phyloP scores from a whole-genome alignment of 2,888 invertebrate genomes.

The Conchocele bisecta region DNA sequence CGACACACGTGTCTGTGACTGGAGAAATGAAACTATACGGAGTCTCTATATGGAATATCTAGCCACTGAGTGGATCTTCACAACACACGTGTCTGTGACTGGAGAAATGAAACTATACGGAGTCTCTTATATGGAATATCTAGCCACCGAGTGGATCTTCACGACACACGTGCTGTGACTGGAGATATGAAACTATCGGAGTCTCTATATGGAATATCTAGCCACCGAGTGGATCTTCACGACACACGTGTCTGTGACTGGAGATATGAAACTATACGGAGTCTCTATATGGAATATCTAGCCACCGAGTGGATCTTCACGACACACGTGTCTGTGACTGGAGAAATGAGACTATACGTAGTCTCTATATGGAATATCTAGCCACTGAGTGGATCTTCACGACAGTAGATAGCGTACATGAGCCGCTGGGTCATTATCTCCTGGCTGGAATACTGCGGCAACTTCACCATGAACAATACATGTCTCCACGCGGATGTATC shows the following conservation, averaged over 20 bases:
- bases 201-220: too few species aligned
- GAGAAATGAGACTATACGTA: too few species aligned
- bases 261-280: too few species aligned
- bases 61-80: slow-evolving; percentile 76
- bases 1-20: slow-evolving; percentile 80
- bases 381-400: slow-evolving; percentile 82
- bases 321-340: too few species aligned
- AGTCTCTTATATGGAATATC: too few species aligned
- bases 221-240: slow-evolving; percentile 82
- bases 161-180: too few species aligned
- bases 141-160: slow-evolving; percentile 82
- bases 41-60: slow-evolving; percentile 81
- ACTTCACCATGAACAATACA: slow-evolving; percentile 83
- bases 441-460: slow-evolving; percentile 81
- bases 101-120: too few species aligned
- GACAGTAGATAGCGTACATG: slow-evolving; percentile 80
- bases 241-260: too few species aligned
- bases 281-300: too few species aligned
- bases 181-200: too few species aligned
- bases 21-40: slow-evolving; percentile 81
- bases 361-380: too few species aligned
- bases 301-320: slow-evolving; percentile 82
- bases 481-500: slow-evolving; percentile 81
- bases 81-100: slow-evolving; percentile 5
- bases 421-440: slow-evolving; percentile 81